Conservation (phyloP, 2,797 vertebrate species). For the Pipistrellus pygmaeus region DNA sequence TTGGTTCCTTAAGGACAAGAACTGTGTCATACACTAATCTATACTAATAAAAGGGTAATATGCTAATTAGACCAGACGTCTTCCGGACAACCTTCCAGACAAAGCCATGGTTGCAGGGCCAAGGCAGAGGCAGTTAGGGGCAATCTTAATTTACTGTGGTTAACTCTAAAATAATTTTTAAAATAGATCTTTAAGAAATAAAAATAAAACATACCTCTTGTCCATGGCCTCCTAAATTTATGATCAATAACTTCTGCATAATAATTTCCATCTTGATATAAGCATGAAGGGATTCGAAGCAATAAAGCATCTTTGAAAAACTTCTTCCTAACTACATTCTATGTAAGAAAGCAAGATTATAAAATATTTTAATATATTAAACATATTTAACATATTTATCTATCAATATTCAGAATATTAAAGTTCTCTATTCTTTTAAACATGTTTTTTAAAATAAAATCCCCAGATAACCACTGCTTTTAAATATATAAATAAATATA, state of each 20-base stretch:
- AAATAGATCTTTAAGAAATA: conserved; percentile 65
- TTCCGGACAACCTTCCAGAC: too few relatives aligned
- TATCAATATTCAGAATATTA: conserved; percentile 53
- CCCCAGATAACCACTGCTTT: too few relatives aligned
- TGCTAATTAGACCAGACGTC: too few relatives aligned
- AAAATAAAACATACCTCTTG: conserved; percentile 85
- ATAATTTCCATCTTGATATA: conserved; percentile 84
- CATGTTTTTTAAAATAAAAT: too few relatives aligned
- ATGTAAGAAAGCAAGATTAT: conserved; percentile 69
- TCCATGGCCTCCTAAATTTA: conserved; percentile 88
- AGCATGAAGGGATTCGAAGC: conserved; percentile 85
- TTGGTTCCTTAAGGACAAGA: conserved; percentile 11
- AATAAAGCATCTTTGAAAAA: conserved; percentile 84
- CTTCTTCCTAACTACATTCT: conserved; percentile 86
- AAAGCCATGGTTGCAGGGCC: too few relatives aligned
- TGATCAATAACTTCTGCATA: conserved; percentile 81
- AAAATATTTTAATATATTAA: conserved; percentile 61
- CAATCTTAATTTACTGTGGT: conserved; percentile 13
- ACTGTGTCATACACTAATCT: neutral
- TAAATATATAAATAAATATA: too few relatives aligned
- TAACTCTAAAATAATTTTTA: conserved; percentile 52
- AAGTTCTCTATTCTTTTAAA: conserved; percentile 54
- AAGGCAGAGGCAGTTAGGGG: too few relatives aligned
- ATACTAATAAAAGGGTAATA: too few relatives aligned
- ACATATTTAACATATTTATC: neutral